Conservation (phyloP, 1,140 invertebrate genomes). For the Musca domestica region DNA sequence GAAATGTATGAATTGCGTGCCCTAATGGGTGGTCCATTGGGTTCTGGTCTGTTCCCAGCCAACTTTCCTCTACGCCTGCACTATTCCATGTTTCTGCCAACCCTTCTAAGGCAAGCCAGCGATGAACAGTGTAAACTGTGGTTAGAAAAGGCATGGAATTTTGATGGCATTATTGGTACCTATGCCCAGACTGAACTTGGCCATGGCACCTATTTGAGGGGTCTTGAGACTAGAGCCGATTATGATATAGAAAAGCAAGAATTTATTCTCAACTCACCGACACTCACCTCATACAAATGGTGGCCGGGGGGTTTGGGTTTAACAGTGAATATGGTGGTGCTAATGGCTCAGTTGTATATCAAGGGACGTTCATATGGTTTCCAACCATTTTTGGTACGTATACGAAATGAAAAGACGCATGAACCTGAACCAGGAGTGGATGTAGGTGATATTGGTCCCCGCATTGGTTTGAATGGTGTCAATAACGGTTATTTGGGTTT, state of each 20-base stretch:
- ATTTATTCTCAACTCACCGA: conserved; percentile 86
- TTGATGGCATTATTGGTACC: conserved; percentile 79
- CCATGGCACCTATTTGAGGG: conserved; percentile 88
- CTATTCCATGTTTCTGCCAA: conserved; percentile 89
- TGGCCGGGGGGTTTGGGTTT: conserved; percentile 94
- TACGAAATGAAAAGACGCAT: conserved; percentile 84
- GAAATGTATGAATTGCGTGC: conserved; percentile 38
- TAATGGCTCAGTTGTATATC: conserved; percentile 84
- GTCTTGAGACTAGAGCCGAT: conserved; percentile 87
- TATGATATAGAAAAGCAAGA: conserved; percentile 81
- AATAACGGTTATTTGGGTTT: conserved; percentile 92
- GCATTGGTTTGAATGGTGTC: conserved; percentile 82
- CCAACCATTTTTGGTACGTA: conserved; percentile 89
- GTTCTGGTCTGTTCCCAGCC: conserved; percentile 74
- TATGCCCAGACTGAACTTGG: conserved; percentile 96
- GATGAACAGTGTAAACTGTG: conserved; percentile 82
- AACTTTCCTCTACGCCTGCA: conserved; percentile 77
- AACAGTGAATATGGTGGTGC: conserved; percentile 84
- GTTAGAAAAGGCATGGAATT: conserved; percentile 77
- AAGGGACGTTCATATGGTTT: conserved; percentile 81
- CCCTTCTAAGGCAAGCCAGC: conserved; percentile 81
- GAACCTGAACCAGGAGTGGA: conserved; percentile 81
- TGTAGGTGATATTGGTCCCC: conserved; percentile 91
- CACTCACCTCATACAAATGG: conserved; percentile 70
- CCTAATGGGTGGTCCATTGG: conserved; percentile 66